Percentiles rank a stretch among this genome's conserved stretches.
phyloP scores from a whole-genome alignment of 2,888 invertebrate species.

The Aquatica leii region DNA sequence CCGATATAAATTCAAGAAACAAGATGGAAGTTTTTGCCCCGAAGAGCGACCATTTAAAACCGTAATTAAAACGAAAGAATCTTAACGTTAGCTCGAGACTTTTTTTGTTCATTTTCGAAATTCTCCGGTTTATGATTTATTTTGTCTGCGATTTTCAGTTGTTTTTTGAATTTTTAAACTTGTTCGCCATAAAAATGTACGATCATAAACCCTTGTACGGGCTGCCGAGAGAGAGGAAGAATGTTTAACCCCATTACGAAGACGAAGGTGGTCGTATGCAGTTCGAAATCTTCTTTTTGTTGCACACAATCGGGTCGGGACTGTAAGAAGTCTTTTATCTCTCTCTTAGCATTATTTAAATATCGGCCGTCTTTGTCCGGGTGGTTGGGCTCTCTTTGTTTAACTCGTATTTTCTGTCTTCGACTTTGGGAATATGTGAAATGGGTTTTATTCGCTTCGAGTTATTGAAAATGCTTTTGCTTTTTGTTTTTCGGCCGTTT shows the following conservation, averaged over 20 bases:
- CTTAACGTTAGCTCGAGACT: conserved; percentile 33
- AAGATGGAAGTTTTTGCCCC: conserved; percentile 40
- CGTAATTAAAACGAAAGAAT: conserved; percentile 57
- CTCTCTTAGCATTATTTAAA: conserved; percentile 38
- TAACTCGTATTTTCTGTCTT: conserved; percentile 25
- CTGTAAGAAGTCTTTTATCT: conserved; percentile 31
- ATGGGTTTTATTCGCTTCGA: conserved; percentile 41
- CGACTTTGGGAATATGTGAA: conserved; percentile 40
- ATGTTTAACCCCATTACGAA: conserved; percentile 17
- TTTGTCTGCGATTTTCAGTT: conserved; percentile 61
- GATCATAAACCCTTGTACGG: conserved; percentile 54
- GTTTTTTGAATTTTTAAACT: conserved; percentile 62
- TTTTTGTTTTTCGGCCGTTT: conserved; percentile 42
- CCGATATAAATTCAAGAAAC: conserved; percentile 59
- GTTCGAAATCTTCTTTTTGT: conserved; percentile 40
- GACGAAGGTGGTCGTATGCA: conserved; percentile 25
- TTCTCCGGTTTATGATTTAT: conserved; percentile 61
- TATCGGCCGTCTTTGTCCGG: conserved; percentile 26
- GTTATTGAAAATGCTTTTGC: conserved; percentile 42
- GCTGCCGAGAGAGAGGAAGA: conserved; percentile 36
- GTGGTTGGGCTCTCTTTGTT: conserved; percentile 21
- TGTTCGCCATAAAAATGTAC: conserved; percentile 60
- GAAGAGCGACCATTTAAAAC: conserved; percentile 41
- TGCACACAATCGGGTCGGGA: conserved; percentile 17
- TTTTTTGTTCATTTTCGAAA: conserved; percentile 57